A percentile compares a stretch with the other conserved stretches of the same genome.
phyloP scores from a whole-genome alignment of 1,140 invertebrate genomes.

The Leptestheria dahalacensis region DNA sequence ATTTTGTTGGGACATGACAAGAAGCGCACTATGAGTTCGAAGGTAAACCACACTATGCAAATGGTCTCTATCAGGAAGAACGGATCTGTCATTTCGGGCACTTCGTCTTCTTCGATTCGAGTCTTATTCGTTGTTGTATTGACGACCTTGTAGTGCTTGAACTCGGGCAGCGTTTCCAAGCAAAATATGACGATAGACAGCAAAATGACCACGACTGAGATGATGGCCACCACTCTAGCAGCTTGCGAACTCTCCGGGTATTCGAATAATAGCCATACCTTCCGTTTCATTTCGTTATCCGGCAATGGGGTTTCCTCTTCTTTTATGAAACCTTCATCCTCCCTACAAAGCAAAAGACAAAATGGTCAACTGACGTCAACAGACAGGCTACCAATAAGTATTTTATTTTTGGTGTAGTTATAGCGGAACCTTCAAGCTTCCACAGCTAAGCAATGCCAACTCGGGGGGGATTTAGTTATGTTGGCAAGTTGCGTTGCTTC shows the following conservation, averaged over 20 bases:
- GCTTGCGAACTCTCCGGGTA: constrained; percentile 98
- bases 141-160: constrained; percentile 97
- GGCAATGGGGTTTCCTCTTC: constrained; percentile 92
- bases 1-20: constrained; percentile 95
- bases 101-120: constrained; percentile 88
- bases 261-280: constrained; percentile 97
- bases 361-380: too few species aligned
- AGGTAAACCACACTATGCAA: constrained; percentile 97
- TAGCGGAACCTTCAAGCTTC: too few species aligned
- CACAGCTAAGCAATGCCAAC: too few species aligned
- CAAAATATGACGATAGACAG: constrained; percentile 99
- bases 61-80: constrained; percentile 97
- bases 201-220: constrained; percentile 97
- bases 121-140: constrained; percentile 87
- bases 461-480: too few species aligned
- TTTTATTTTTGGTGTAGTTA: too few species aligned
- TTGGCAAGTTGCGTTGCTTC: too few species aligned
- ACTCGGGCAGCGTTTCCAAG: constrained; percentile 96
- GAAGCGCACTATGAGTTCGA: constrained; percentile 95
- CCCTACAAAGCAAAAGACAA: constrained; percentile 47
- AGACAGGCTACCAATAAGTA: too few species aligned
- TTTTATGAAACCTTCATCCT: constrained; percentile 92
- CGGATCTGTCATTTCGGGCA: constrained; percentile 88
- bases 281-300: constrained; percentile 88
- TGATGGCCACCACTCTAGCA: constrained; percentile 95